Base-by-base conservation (phyloP, 2,113 vertebrate genomes). In the Pomatostomus ruficeps region DNA sequence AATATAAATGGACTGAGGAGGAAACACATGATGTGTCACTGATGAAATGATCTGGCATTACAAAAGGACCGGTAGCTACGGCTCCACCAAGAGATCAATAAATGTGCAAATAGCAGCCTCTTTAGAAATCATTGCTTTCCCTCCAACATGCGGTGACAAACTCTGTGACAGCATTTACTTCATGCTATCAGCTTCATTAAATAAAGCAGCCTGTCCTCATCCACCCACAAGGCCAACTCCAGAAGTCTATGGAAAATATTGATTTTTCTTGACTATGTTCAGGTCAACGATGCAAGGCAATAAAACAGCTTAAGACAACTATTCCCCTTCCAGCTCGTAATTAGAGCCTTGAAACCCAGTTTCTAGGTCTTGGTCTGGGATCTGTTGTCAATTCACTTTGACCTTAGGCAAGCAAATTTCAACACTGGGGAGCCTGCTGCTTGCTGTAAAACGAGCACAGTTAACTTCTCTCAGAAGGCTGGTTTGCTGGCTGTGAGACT, bases 261-360 rank as follows among this genome's bases (percentile, higher is more conserved):
- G 96, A 96, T 95, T 93, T 91, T 86, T 72, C 94, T 86, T 81
- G 67, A 80, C 87, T 63, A 80, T 3, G 49, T 88, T 89, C 71
- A 91, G 92, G 91, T 95, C 82, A 96, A 94, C 87, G 82, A 84
- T n/a, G 43, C 48, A 88, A 88, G 23, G 70, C 74, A 95, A 92
- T 88, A 95, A 91, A 95, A 84, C 48, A 87, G 75, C 48, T 89
- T 63, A 76, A 91, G 89, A 95, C 49, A 88, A 96, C 71, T 80
- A 73, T 52, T 95, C 67, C 59, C 55, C 71, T 66, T 66, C 71
- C 63, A 85, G 57, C 28, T 62, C 76, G 46, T 67, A 95, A 96
- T 93, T 91, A 79, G 49, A 93, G 78, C 45, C 63, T 26, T 28
- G 25, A 77, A 90, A 88, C 18, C 6, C 5, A n/a, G 42, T 70